Base-by-base conservation (phyloP, 2,113 vertebrate species). In the Siphamia tubifer region DNA sequence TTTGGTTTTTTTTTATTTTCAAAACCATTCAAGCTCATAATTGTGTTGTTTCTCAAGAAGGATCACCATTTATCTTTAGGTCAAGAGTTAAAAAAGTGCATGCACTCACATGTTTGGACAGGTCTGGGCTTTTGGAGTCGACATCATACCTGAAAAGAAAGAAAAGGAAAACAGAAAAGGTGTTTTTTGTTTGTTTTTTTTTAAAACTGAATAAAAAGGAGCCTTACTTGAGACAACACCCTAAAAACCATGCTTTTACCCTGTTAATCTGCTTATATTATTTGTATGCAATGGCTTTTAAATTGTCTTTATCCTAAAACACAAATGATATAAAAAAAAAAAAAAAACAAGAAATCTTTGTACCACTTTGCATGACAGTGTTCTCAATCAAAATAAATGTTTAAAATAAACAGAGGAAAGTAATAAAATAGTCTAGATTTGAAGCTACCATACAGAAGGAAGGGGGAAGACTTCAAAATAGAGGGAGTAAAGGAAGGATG, bases 51-150 rank as follows among this genome's bases (percentile, higher is more conserved):
- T 49, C 12, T 40, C 15, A 44, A 70, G 23, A 66, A 20, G 42
- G 40, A 43, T 28, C 42, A 78, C 48, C 58, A 54, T 73, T 71
- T 53, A 73, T 73, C 68, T 54, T 55, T 49, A 71, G 62, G 58
- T 70, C 24, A 62, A 55, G 17, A 40, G 15, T 16, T 23, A 16
- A 55, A 60, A 24, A 27, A 28, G 28, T 2, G 6, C 2, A 7
- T 43, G 21, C 23, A 93, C 96, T 96, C 89, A 98, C 96, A 2
- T 98, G 96, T 91, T 98, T 98, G 68, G 96, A 96, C 45, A 98
- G 89, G 74, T 98, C 96, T 0, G 96, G 95, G 83, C 96, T 98
- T 90, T 98, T 97, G 38, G 96, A 98, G 83, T 98, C 96, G 17
- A 98, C 96, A 49, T 98, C 97, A 16, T 98, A 98, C 67, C 96